Conservation (phyloP, 2,888 invertebrate genomes). For the Drosophila recens region DNA sequence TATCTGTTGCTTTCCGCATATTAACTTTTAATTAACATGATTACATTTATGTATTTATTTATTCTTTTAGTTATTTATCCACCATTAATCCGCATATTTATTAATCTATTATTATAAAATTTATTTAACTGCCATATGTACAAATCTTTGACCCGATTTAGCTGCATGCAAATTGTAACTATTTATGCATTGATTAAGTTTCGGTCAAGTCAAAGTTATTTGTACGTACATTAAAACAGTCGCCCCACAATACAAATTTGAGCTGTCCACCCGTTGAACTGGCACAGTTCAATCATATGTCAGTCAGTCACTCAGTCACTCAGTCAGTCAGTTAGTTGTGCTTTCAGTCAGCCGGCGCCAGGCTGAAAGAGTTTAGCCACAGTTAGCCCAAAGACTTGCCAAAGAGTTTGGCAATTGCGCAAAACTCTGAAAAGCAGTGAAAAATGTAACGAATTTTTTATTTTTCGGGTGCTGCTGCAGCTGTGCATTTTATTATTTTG, state of each 20-base stretch:
- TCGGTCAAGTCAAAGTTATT: slow-evolving; percentile 18
- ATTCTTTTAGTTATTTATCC: not conserved
- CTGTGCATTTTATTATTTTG: slow-evolving; percentile 35
- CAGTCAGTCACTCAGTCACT: slow-evolving; percentile 42
- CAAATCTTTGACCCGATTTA: slow-evolving; percentile 21
- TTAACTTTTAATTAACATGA: not conserved
- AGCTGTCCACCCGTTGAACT: slow-evolving; percentile 54
- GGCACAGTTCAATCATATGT: slow-evolving; percentile 67
- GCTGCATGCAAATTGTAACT: slow-evolving; percentile 30
- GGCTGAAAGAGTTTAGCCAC: slow-evolving; percentile 24
- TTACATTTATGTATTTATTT: not conserved
- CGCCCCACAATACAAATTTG: slow-evolving; percentile 41
- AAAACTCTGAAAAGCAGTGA: slow-evolving; percentile 47
- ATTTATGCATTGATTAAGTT: slow-evolving; percentile 23
- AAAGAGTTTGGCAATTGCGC: slow-evolving; percentile 60
- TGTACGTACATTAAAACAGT: slow-evolving; percentile 42
- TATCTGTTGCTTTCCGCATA: not conserved
- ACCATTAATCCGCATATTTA: not conserved
- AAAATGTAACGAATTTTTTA: slow-evolving; percentile 52
- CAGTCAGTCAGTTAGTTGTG: slow-evolving; percentile 29
- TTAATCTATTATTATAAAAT: slow-evolving; percentile 7
- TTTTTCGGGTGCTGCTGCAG: slow-evolving; percentile 37
- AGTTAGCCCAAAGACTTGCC: slow-evolving; percentile 9
- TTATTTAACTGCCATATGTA: slow-evolving; percentile 26
- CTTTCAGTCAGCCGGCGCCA: slow-evolving; percentile 39